Percentiles rank a stretch among this genome's conserved stretches.
Conservation (phyloP, 2,113 vertebrate species). For the Burhinus oedicnemus region DNA sequence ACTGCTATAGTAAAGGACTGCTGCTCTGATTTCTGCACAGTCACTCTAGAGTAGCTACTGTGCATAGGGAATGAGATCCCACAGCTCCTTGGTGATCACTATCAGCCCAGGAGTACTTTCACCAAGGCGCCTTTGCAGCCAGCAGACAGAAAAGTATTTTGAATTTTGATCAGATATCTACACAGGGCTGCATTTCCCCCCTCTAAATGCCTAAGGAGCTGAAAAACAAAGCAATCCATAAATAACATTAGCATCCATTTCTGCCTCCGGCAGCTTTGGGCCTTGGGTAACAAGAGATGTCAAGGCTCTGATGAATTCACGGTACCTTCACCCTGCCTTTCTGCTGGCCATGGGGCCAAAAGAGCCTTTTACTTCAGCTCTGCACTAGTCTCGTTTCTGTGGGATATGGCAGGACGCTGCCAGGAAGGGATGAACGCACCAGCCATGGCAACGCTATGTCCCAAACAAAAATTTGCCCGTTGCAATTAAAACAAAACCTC, state of each 20-base stretch:
- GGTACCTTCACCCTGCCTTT: neutral
- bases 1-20: neutral
- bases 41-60: neutral
- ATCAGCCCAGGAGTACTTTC: neutral
- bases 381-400: neutral
- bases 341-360: neutral
- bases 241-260: neutral
- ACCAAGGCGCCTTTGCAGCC: neutral
- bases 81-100: neutral
- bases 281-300: neutral
- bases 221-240: neutral
- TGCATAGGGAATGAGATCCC: neutral
- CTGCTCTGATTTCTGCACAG: neutral
- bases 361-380: neutral
- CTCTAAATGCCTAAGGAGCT: neutral
- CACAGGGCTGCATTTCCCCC: neutral
- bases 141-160: neutral
- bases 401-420: neutral
- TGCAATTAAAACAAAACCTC: neutral
- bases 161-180: neutral
- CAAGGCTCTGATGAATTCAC: neutral
- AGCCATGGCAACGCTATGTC: neutral
- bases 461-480: neutral
- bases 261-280: neutral
- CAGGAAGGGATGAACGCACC: neutral